Conservation (phyloP, 2,888 invertebrate genomes). For the Sthenelais limicola region DNA sequence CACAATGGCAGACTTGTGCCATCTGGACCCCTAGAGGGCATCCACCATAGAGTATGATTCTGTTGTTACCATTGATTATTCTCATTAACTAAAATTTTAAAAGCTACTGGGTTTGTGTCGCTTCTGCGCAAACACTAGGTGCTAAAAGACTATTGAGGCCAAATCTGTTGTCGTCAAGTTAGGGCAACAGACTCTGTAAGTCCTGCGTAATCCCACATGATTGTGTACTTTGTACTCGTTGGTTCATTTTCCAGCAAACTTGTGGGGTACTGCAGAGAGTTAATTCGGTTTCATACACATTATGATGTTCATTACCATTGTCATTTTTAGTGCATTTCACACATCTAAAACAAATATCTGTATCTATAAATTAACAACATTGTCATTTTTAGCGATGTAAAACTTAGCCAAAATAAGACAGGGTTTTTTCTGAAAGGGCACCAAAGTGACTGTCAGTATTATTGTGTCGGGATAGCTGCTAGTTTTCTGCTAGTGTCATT, state of each 20-base stretch:
- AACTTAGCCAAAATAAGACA: constrained; percentile 39
- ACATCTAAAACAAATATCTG: no score
- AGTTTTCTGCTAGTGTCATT: constrained; percentile 36
- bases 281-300: constrained; percentile 30
- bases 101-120: constrained; percentile 24
- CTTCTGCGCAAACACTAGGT: constrained; percentile 35
- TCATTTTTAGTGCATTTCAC: constrained; percentile 31
- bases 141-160: constrained; percentile 34
- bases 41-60: no score
- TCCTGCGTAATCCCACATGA: constrained; percentile 34
- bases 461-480: constrained; percentile 31
- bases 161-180: constrained; percentile 32
- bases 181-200: constrained; percentile 30
- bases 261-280: constrained; percentile 33
- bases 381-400: constrained; percentile 11
- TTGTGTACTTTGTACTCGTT: constrained; percentile 30
- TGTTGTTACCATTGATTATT: no score
- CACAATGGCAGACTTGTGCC: no score
- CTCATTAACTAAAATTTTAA: no score
- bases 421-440: constrained; percentile 38
- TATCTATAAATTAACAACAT: constrained; percentile 14
- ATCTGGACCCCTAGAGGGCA: no score
- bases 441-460: constrained; percentile 40
- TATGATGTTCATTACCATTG: constrained; percentile 25
- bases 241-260: constrained; percentile 24